Conservation (phyloP, 2,113 vertebrate species). For the Takifugu flavidus region DNA sequence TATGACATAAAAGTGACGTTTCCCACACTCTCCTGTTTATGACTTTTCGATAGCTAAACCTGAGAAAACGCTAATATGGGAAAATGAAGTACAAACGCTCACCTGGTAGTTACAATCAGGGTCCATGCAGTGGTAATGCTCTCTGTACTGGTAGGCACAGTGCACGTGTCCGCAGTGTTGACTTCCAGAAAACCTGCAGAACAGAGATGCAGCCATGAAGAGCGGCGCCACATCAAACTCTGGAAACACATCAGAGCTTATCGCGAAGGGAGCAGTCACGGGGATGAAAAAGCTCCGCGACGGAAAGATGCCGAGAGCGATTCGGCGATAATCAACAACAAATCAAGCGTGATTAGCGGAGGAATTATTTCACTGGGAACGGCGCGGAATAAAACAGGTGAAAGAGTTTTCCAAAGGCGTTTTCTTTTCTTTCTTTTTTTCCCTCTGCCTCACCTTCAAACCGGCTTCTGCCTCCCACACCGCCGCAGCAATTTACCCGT, state of each 20-base stretch:
- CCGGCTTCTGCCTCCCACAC: constrained; percentile 62
- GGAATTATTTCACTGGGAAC: constrained; percentile 25
- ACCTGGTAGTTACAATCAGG: constrained; percentile 99
- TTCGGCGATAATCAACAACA: constrained; percentile 20
- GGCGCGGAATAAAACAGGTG: constrained; percentile 18
- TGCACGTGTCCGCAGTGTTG: constrained; percentile 98
- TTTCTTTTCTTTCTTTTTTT: neutral
- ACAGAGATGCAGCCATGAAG: neutral
- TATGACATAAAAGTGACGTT: too few relatives aligned
- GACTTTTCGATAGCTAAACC: too few relatives aligned
- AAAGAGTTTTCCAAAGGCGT: constrained; percentile 42
- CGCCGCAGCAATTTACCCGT: constrained; percentile 73
- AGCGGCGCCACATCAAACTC: neutral
- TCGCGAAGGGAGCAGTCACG: constrained; percentile 3
- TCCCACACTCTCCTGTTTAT: too few relatives aligned
- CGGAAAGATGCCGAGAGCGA: constrained; percentile 5
- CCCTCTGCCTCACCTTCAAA: constrained; percentile 57
- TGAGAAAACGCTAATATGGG: neutral
- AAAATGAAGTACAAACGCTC: constrained; percentile 58
- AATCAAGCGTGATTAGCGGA: constrained; percentile 34
- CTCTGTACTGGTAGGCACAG: constrained; percentile 97
- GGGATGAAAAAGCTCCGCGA: constrained; percentile 11
- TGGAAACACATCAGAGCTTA: constrained; percentile 15
- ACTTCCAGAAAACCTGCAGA: constrained; percentile 93
- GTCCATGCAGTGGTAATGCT: constrained; percentile 99